Conservation (phyloP, 2,888 invertebrate genomes). For the Ecliptopera silaceata region DNA sequence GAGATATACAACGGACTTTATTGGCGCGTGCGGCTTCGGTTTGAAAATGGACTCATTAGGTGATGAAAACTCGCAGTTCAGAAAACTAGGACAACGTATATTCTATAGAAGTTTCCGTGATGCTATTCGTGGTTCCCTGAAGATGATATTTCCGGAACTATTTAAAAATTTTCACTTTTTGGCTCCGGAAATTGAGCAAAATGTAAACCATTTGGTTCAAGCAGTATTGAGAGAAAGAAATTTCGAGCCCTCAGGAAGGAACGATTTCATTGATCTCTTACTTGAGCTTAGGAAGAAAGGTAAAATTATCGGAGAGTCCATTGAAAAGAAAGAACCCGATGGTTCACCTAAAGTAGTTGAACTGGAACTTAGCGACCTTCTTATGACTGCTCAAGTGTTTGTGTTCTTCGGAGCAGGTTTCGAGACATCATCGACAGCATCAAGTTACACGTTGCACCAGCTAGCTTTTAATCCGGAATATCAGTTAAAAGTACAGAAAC, state of each 20-base stretch:
- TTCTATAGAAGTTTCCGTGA: slow-evolving; percentile 61
- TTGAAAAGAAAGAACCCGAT: slow-evolving; percentile 58
- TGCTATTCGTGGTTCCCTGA: slow-evolving; percentile 51
- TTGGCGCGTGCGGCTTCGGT: slow-evolving; percentile 73
- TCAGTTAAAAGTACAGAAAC: slow-evolving; percentile 68
- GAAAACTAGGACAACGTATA: slow-evolving; percentile 66
- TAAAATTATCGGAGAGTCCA: slow-evolving; percentile 64
- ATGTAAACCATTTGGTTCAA: slow-evolving; percentile 56
- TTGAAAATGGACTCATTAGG: slow-evolving; percentile 65
- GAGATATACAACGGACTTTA: slow-evolving; percentile 72
- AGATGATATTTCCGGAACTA: slow-evolving; percentile 64
- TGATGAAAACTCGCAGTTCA: slow-evolving; percentile 67
- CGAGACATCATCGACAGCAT: slow-evolving; percentile 78
- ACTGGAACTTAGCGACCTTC: slow-evolving; percentile 58
- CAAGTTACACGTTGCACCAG: slow-evolving; percentile 75
- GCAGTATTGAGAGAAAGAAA: slow-evolving; percentile 59
- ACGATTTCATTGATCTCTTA: slow-evolving; percentile 72
- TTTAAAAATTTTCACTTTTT: slow-evolving; percentile 60
- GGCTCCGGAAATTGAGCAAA: slow-evolving; percentile 56
- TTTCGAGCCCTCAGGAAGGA: slow-evolving; percentile 62
- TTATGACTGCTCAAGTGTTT: slow-evolving; percentile 71
- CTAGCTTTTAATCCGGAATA: slow-evolving; percentile 72
- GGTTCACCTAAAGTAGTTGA: slow-evolving; percentile 60
- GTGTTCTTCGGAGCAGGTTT: slow-evolving; percentile 79
- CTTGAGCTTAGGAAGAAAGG: slow-evolving; percentile 67